Evolutionary conservation across 2,888 invertebrate species (phyloP).

Genomic region (Acrobeloides nanus): DNA sequence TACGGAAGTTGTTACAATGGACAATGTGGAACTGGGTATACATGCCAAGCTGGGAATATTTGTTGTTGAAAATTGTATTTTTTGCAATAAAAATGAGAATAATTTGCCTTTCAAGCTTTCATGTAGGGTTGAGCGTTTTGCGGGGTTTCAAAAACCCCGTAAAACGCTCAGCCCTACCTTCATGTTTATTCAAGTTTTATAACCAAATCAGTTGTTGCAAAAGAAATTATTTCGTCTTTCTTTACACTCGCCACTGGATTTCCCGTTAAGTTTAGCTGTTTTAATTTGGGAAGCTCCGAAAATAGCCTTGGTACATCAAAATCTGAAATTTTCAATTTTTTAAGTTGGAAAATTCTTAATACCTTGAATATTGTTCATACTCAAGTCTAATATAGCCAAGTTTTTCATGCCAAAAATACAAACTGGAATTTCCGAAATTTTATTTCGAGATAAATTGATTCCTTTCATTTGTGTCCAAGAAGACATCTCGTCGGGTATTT

Average conservation of each 20-base stretch:
- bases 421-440: slow-evolving; percentile 31
- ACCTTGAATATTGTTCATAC: slow-evolving; percentile 34
- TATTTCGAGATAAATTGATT: slow-evolving; percentile 34
- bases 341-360: neutral
- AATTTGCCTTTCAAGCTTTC: too few species aligned
- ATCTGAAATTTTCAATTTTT: slow-evolving; percentile 3
- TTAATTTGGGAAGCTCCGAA: slow-evolving; percentile 15
- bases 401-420: slow-evolving; percentile 22
- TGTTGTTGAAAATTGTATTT: slow-evolving; percentile 32
- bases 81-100: neutral
- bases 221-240: neutral
- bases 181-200: slow-evolving; percentile 3
- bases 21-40: slow-evolving; percentile 36
- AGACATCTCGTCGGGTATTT: slow-evolving; percentile 35
- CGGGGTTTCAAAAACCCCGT: too few species aligned
- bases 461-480: slow-evolving; percentile 34
- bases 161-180: too few species aligned
- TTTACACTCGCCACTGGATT: slow-evolving; percentile 22
- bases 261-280: slow-evolving; percentile 24
- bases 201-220: neutral
- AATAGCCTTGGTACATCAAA: slow-evolving; percentile 11
- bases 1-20: slow-evolving; percentile 38
- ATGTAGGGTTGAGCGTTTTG: too few species aligned
- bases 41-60: slow-evolving; percentile 43
- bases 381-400: slow-evolving; percentile 33